phyloP scores from a whole-genome alignment of 2,888 invertebrate genomes.

The Ophion slaviceki region DNA sequence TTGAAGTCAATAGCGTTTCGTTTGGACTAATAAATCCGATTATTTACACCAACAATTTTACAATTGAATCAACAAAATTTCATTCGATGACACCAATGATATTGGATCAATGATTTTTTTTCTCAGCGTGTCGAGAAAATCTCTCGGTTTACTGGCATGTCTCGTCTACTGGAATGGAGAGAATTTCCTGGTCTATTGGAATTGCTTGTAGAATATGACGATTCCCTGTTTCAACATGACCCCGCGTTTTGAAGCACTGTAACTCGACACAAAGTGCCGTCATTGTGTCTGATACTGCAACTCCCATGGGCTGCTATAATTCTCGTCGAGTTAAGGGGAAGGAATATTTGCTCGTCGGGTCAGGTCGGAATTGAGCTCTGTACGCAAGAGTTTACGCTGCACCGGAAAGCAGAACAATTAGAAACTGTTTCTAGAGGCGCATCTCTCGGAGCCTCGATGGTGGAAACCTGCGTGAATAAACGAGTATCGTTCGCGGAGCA shows the following conservation, averaged over 20 bases:
- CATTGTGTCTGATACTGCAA: constrained; percentile 1
- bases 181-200: too few species aligned
- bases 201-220: too few species aligned
- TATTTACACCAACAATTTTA: too few species aligned
- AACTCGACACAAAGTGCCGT: background rate
- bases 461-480: background rate
- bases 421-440: constrained; percentile 71
- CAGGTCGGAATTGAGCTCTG: background rate
- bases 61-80: too few species aligned
- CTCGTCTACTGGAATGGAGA: too few species aligned
- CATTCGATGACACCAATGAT: too few species aligned
- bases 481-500: background rate
- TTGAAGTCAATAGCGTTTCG: too few species aligned
- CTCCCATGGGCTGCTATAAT: background rate
- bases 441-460: background rate
- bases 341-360: constrained; percentile 14
- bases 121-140: too few species aligned
- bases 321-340: constrained; percentile 6
- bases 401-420: constrained; percentile 70
- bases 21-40: too few species aligned
- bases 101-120: too few species aligned
- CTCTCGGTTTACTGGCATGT: too few species aligned
- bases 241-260: background rate
- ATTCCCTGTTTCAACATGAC: background rate
- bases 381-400: constrained; percentile 55